A percentile compares a stretch with the other conserved stretches of the same genome.
Evolutionary conservation across 2,113 vertebrate species (phyloP).

Genomic region (Zosterops hypoxanthus): DNA sequence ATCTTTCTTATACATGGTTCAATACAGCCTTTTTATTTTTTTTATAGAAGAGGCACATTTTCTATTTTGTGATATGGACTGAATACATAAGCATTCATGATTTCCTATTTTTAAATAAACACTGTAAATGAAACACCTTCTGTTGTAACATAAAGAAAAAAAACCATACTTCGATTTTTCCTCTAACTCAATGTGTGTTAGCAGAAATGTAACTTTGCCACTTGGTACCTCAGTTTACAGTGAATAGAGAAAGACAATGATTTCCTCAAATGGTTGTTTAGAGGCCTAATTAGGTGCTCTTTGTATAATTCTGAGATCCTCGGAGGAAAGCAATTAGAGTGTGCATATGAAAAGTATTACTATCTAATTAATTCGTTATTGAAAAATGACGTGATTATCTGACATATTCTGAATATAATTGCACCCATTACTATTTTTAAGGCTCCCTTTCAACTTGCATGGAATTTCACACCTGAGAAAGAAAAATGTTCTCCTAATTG

Average conservation of each 20-base stretch:
- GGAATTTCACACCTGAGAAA: constrained; percentile 25
- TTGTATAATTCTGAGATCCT: constrained; percentile 10
- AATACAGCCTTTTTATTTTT: neutral
- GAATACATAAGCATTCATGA: neutral
- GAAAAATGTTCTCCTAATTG: constrained; percentile 18
- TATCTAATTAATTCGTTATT: constrained; percentile 47
- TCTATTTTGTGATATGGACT: neutral
- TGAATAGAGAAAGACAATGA: neutral
- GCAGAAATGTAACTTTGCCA: neutral
- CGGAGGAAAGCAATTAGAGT: constrained; percentile 17
- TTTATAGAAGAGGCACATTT: neutral
- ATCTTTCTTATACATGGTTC: neutral
- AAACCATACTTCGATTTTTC: neutral
- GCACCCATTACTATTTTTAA: constrained; percentile 51
- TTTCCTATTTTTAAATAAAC: neutral
- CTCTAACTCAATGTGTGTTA: neutral
- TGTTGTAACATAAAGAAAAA: neutral
- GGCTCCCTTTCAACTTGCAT: neutral
- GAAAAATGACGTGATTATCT: constrained; percentile 38
- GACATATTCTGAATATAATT: constrained; percentile 43
- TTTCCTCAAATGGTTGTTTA: constrained; percentile 11
- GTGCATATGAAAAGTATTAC: neutral
- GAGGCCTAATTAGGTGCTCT: constrained; percentile 28
- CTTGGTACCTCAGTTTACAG: neutral
- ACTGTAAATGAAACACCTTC: neutral